Base-by-base conservation (phyloP, 2,113 vertebrate genomes). In the Chlamydotis undulata region DNA sequence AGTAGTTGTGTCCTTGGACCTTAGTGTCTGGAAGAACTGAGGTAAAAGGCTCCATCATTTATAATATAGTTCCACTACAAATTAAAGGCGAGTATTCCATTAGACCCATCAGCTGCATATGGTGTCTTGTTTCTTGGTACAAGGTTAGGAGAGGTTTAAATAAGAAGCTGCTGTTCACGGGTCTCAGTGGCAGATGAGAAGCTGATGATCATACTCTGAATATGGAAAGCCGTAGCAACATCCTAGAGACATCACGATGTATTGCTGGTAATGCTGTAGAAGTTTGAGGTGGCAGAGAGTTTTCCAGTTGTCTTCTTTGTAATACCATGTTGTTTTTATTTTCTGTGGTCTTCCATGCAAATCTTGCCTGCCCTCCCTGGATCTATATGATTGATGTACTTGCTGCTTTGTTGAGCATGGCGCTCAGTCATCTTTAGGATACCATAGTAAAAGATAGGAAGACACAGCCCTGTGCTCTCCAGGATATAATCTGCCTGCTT, bases 401-500 rank as follows among this genome's bases (percentile, higher is more conserved):
- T 93, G 50, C 21, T 85, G 74, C 41, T 47, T 3, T 2, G 2
- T 21, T 21, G 14, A 59, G 18, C 6, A 4, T 68, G 11, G 21
- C 4, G 1, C 65, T 87, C 14, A 45, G 43, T 81, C 14, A 26
- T 60, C 67, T 47, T 89, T 22, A 73, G 14, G 24, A 19, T 71
- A 23, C 25, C 15, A 0, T 4, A 52, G 64, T 18, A 52, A 53
- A 76, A 74, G 52, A 50, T 4, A 35, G 70, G 49, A 92, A 67
- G 49, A 39, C 33, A 68, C 52, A 86, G 37, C 31, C 37, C 6
- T 1, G 0, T 78, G 56, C 47, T 93, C 26, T 83, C 53, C 52
- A 69, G 70, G 24, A 56, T 83, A 26, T 81, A 81, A 81, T 94
- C 57, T 89, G 6, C 59, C 94, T 74, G 31, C 86, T 96, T 95